Percentiles rank a stretch among this genome's conserved stretches.
Conservation (phyloP, 2,113 vertebrate genomes). For the Tautogolabrus adspersus region DNA sequence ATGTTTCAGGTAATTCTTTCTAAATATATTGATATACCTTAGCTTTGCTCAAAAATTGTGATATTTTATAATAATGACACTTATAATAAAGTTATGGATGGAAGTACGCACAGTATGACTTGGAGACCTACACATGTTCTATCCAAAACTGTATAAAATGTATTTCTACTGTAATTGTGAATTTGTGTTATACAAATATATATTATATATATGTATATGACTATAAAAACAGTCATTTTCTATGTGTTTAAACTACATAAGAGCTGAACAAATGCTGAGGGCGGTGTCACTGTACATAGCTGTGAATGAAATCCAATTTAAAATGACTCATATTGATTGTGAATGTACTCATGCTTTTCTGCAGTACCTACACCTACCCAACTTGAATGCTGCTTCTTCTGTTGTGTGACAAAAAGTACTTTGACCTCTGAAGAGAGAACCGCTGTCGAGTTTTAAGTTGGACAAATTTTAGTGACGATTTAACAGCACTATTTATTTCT, state of each 20-base stretch:
- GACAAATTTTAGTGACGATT: constrained; percentile 87
- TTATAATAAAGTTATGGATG: constrained; percentile 80
- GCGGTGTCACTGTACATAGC: constrained; percentile 93
- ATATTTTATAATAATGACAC: constrained; percentile 86
- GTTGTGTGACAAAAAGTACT: constrained; percentile 91
- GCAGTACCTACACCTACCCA: constrained; percentile 90
- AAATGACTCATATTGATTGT: constrained; percentile 95
- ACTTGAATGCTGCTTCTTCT: constrained; percentile 97
- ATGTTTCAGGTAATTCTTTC: constrained; percentile 88
- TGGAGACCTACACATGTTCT: constrained; percentile 89
- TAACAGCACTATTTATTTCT: constrained; percentile 81
- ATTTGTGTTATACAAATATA: constrained; percentile 93
- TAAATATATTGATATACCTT: constrained; percentile 88
- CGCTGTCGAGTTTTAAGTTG: constrained; percentile 85
- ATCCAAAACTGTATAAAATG: constrained; percentile 92
- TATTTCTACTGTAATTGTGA: constrained; percentile 99
- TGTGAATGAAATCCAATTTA: constrained; percentile 92
- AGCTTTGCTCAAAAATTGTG: constrained; percentile 87
- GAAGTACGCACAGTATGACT: constrained; percentile 80
- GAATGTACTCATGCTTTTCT: constrained; percentile 97
- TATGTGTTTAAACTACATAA: constrained; percentile 93
- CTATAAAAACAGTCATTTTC: constrained; percentile 92
- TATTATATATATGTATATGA: constrained; percentile 94
- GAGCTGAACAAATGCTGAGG: constrained; percentile 70
- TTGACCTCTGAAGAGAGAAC: constrained; percentile 84